These are phyloP conservation scores for Nymphalis c-album DNA, from an alignment of 2,888 invertebrate genomes.

Conservation along the genomic window DNA sequence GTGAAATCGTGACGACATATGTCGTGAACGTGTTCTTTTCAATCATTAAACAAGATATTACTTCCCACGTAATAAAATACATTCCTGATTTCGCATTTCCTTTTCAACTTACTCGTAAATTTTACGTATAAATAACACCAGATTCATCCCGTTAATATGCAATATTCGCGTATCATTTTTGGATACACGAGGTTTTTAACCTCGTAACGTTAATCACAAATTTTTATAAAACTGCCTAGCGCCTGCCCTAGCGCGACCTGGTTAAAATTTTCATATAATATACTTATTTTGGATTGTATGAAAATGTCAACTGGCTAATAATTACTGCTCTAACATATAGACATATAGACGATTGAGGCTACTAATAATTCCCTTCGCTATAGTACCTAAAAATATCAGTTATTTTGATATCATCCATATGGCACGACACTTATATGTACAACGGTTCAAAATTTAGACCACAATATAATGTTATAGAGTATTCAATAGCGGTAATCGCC, in stretches of 20 bases:
- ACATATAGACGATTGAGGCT: too few species aligned
- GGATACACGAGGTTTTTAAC: not conserved
- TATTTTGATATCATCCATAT: too few species aligned
- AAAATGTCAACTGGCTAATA: too few species aligned
- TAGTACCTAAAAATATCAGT: too few species aligned
- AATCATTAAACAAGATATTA: not conserved
- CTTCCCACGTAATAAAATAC: not conserved
- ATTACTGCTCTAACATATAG: too few species aligned
- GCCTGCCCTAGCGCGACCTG: too few species aligned
- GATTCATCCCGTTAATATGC: not conserved
- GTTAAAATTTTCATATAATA: too few species aligned
- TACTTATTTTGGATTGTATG: too few species aligned
- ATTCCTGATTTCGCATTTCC: not conserved
- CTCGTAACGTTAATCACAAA: too few species aligned
- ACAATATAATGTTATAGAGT: not conserved
- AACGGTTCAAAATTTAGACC: not conserved
- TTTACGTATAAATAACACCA: conserved; percentile 2
- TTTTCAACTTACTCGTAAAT: conserved; percentile 2
- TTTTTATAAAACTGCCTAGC: too few species aligned
- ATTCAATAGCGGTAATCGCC: conserved; percentile 18
- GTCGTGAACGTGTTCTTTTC: not conserved
- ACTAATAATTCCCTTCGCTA: too few species aligned
- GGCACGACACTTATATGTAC: not conserved
- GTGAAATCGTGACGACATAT: not conserved
- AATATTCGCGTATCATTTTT: conserved; percentile 2